phyloP scores from a whole-genome alignment of 2,797 vertebrate species.

The Sebastes kiyomatsui region DNA sequence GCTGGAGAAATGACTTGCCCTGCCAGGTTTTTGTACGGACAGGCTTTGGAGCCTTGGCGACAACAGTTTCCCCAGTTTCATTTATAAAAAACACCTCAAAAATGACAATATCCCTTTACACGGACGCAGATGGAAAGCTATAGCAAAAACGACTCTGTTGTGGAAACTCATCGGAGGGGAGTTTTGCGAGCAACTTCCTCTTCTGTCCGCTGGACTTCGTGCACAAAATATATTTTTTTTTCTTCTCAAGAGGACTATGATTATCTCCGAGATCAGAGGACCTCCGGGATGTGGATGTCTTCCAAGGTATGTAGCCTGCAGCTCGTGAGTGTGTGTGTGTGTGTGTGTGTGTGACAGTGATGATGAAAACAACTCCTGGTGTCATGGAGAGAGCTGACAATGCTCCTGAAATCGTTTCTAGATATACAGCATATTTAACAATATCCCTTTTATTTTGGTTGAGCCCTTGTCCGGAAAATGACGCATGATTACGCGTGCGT shows the following conservation, averaged over 20 bases:
- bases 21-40: constrained; percentile 60
- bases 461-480: background rate
- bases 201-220: constrained; percentile 74
- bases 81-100: constrained; percentile 74
- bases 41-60: constrained; percentile 44
- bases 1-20: constrained; percentile 61
- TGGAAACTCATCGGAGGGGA: constrained; percentile 66
- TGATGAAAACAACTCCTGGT: constrained; percentile 4
- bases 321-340: background rate
- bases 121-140: constrained; percentile 75
- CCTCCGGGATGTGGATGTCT: constrained; percentile 68
- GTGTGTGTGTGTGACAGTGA: constrained; percentile 21
- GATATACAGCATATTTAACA: background rate
- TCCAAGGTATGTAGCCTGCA: constrained; percentile 78
- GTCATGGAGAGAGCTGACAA: background rate
- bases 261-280: constrained; percentile 70
- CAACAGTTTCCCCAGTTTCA: constrained; percentile 64
- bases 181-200: constrained; percentile 65
- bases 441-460: background rate
- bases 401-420: background rate
- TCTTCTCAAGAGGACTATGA: constrained; percentile 71
- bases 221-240: constrained; percentile 61
- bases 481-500: constrained; percentile 13
- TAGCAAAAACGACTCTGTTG: constrained; percentile 71
- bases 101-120: constrained; percentile 85